Percentiles rank a stretch among this genome's conserved stretches.
These are phyloP conservation scores for Poecilia picta DNA, from an alignment of 2,797 vertebrate genomes.

Conservation along the genomic window DNA sequence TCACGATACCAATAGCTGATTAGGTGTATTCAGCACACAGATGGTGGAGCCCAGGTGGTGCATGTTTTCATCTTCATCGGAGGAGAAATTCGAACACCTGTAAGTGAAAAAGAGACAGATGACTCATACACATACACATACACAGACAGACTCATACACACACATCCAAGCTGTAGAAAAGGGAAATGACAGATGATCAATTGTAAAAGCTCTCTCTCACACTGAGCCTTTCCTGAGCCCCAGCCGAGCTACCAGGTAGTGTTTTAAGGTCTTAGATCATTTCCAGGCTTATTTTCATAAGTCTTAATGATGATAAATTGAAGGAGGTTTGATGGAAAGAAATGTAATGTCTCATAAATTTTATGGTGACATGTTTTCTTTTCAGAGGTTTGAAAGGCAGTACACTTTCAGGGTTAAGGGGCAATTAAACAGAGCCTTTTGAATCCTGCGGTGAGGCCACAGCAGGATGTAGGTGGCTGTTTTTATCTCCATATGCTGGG, in stretches of 20 bases:
- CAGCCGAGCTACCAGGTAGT: slow-evolving; percentile 18
- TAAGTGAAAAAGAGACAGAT: not conserved
- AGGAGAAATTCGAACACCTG: not conserved
- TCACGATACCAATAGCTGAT: not conserved
- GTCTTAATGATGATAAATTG: slow-evolving; percentile 69
- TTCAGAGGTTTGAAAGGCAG: slow-evolving; percentile 56
- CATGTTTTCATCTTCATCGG: not conserved
- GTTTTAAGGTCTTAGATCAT: slow-evolving; percentile 51
- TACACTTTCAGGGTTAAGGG: slow-evolving; percentile 28
- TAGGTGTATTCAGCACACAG: not conserved
- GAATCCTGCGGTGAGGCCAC: slow-evolving; percentile 12
- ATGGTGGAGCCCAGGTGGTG: not conserved
- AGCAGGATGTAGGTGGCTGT: slow-evolving; percentile 39
- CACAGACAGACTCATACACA: slow-evolving; percentile 9
- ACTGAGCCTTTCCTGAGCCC: slow-evolving; percentile 6
- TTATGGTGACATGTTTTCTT: slow-evolving; percentile 64
- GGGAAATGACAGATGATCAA: not conserved
- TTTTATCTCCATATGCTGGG: slow-evolving; percentile 23
- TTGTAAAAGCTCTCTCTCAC: not conserved
- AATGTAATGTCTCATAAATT: slow-evolving; percentile 66
- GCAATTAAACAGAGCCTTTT: slow-evolving; percentile 67
- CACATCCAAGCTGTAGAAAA: slow-evolving; percentile 1
- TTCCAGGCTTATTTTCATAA: slow-evolving; percentile 63
- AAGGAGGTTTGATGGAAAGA: slow-evolving; percentile 54
- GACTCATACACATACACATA: no score